Conservation (phyloP, 2,888 invertebrate genomes). For the Standfussiana lucernea region DNA sequence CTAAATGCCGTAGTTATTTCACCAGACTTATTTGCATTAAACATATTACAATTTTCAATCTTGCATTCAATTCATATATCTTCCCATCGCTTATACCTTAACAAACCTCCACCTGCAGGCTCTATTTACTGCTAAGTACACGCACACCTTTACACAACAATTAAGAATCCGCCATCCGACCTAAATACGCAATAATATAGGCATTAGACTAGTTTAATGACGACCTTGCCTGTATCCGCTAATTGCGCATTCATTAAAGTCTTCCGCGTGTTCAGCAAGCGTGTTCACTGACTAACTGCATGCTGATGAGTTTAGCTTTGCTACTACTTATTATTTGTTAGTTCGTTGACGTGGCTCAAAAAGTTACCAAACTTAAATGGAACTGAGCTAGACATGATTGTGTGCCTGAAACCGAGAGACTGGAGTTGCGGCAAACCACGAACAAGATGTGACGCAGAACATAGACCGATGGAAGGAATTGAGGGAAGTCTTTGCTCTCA, state of each 20-base stretch:
- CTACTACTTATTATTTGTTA: constrained; percentile 19
- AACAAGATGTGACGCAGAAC: neutral
- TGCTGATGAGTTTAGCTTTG: constrained; percentile 51
- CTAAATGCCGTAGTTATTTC: neutral
- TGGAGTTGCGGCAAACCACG: neutral
- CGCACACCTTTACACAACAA: constrained; percentile 42
- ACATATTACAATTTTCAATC: constrained; percentile 2
- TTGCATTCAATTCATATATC: neutral
- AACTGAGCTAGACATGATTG: neutral
- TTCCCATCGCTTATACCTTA: neutral
- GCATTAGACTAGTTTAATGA: constrained; percentile 54
- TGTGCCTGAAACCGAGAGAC: neutral
- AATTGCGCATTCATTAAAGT: constrained; percentile 61
- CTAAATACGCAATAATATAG: constrained; percentile 60
- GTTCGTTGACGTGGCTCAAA: neutral
- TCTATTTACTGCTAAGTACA: constrained; percentile 41
- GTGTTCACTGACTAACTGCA: constrained; percentile 29
- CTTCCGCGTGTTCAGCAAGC: constrained; percentile 53
- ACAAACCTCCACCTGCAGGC: neutral
- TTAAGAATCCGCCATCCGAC: constrained; percentile 40
- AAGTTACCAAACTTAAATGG: neutral
- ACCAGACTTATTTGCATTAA: neutral
- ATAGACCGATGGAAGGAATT: neutral
- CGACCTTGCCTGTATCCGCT: constrained; percentile 66
- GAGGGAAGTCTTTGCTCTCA: neutral